Conservation (phyloP, 1,140 invertebrate genomes). For the Rhopalosiphum maidis region DNA sequence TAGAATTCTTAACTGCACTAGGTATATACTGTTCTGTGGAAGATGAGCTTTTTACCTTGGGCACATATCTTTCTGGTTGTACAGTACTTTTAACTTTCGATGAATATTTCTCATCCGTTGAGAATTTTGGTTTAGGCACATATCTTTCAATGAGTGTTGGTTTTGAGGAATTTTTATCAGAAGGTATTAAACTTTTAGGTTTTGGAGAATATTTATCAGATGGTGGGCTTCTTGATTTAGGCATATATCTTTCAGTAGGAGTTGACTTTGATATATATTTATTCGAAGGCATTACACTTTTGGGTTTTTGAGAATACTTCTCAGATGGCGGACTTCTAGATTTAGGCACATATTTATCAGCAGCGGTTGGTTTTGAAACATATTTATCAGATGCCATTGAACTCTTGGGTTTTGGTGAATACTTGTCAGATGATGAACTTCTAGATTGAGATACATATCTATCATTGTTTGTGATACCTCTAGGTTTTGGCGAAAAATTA, state of each 20-base stretch:
- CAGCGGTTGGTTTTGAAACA: neutral
- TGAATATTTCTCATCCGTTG: neutral
- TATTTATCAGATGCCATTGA: conserved; percentile 17
- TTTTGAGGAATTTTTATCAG: conserved; percentile 9
- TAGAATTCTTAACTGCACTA: neutral
- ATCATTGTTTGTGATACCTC: neutral
- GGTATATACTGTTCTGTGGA: conserved; percentile 11
- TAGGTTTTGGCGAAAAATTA: conserved; percentile 26
- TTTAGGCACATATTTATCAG: conserved; percentile 18
- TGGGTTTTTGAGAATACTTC: conserved; percentile 4
- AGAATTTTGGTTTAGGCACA: conserved; percentile 4
- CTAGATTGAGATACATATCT: conserved; percentile 30
- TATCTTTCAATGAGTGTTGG: neutral
- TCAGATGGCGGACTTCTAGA: neutral
- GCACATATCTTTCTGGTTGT: conserved; percentile 37
- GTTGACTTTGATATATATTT: neutral
- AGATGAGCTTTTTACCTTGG: neutral
- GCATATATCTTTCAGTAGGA: neutral
- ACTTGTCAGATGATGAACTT: neutral
- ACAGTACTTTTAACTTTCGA: conserved; percentile 4
- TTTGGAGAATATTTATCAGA: conserved; percentile 15
- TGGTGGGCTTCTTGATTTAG: neutral
- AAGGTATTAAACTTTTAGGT: neutral
- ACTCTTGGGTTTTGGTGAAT: conserved; percentile 32
- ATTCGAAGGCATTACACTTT: neutral